Evolutionary conservation across 30 jellyfish, hydroid and myxozoan genomes (phyloP).

Genomic region (Hydractinia symbiolongicarpus): DNA sequence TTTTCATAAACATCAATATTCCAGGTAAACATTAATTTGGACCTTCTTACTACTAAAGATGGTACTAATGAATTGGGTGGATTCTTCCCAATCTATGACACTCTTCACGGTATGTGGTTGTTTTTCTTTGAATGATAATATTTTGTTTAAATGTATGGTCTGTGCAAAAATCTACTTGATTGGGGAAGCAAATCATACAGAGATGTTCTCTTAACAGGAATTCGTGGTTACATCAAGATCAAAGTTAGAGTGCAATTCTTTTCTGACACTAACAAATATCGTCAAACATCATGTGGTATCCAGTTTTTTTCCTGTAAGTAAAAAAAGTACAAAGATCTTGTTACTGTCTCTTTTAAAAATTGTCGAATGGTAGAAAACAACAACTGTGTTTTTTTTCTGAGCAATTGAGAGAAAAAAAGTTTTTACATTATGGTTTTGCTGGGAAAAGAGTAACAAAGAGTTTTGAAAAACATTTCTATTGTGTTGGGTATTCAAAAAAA

Average conservation of each 20-base stretch:
- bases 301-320: conserved; percentile 72
- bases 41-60: conserved; percentile 51
- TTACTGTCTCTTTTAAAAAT: not conserved
- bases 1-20: not conserved
- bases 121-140: too few species aligned
- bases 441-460: too few species aligned
- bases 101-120: conserved; percentile 74
- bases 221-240: conserved; percentile 73
- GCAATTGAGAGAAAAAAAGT: too few species aligned
- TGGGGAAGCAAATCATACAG: too few species aligned
- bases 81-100: conserved; percentile 90
- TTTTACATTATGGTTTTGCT: too few species aligned
- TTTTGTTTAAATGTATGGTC: too few species aligned
- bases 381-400: too few species aligned
- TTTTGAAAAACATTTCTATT: too few species aligned
- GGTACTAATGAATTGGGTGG: conserved; percentile 92
- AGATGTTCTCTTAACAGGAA: conserved; percentile 37
- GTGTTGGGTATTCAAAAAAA: too few species aligned
- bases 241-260: conserved; percentile 69
- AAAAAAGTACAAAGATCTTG: not conserved
- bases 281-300: conserved; percentile 89
- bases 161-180: too few species aligned
- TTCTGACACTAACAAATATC: conserved; percentile 73
- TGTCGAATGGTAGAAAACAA: not conserved
- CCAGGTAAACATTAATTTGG: conserved; percentile 74